Percentiles rank a stretch among this genome's conserved stretches.
Evolutionary conservation across 2,797 vertebrate species (phyloP).

Genomic region (Arrhamphus sclerolepis): DNA sequence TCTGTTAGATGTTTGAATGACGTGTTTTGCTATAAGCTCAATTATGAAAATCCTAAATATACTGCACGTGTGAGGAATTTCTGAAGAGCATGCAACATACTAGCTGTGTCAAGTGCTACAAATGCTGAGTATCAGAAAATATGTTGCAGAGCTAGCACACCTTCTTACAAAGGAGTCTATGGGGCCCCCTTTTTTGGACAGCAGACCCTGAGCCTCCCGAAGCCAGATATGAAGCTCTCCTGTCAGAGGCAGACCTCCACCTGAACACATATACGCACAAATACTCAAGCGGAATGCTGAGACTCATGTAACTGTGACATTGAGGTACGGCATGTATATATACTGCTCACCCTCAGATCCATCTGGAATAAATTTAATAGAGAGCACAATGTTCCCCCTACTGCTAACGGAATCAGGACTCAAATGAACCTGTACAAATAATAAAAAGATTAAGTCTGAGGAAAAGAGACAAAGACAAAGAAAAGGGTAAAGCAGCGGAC

Average conservation of each 20-base stretch:
- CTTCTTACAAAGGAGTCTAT: constrained; percentile 89
- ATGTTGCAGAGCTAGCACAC: constrained; percentile 67
- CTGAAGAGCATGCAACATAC: neutral
- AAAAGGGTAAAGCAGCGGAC: constrained; percentile 10
- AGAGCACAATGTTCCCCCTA: constrained; percentile 86
- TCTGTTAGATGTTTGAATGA: too few species aligned
- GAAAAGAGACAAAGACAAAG: constrained; percentile 9
- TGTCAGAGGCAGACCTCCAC: constrained; percentile 83
- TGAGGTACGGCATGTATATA: neutral
- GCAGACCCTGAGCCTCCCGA: constrained; percentile 88
- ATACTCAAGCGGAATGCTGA: constrained; percentile 46
- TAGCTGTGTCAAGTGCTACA: neutral
- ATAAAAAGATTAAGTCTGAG: constrained; percentile 16
- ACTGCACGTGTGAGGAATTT: neutral
- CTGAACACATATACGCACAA: constrained; percentile 76
- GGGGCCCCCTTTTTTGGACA: constrained; percentile 84
- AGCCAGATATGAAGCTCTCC: constrained; percentile 97
- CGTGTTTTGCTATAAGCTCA: too few species aligned
- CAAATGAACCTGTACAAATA: constrained; percentile 76
- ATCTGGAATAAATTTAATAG: constrained; percentile 87
- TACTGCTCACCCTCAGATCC: constrained; percentile 84
- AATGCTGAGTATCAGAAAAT: neutral
- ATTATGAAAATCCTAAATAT: too few species aligned
- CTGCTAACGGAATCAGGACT: constrained; percentile 80
- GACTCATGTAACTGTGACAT: neutral